These are phyloP conservation scores for Harlomillsia oculata DNA, from an alignment of 1,140 invertebrate genomes.

Conservation along the genomic window DNA sequence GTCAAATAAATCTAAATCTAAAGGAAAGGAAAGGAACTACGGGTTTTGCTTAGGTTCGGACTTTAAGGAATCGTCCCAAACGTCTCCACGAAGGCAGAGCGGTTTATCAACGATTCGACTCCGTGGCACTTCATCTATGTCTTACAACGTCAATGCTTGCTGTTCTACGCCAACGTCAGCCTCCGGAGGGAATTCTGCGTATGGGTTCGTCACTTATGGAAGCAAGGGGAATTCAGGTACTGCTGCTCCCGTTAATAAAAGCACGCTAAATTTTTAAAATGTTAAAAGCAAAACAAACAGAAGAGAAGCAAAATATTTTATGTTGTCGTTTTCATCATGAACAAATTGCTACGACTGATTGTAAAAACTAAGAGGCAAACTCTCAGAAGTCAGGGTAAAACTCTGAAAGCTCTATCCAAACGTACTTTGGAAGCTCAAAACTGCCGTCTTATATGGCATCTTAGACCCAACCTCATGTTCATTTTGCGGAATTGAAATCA, in stretches of 20 bases:
- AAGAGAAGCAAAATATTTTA: background rate
- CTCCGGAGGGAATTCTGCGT: constrained; percentile 9
- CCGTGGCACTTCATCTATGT: constrained; percentile 15
- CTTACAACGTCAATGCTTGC: constrained; percentile 13
- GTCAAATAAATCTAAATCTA: constrained; percentile 1
- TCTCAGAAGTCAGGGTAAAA: too few relatives aligned
- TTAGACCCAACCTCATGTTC: too few relatives aligned
- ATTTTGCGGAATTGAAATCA: too few relatives aligned
- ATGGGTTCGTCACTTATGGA: constrained; percentile 18
- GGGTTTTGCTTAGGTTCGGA: constrained; percentile 3
- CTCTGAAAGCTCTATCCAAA: too few relatives aligned
- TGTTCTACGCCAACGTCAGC: constrained; percentile 9
- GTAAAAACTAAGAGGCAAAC: too few relatives aligned
- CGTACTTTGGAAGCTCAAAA: too few relatives aligned
- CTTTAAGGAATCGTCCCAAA: constrained; percentile 14
- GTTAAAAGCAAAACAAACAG: background rate
- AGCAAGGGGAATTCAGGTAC: constrained; percentile 9
- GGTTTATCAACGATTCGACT: constrained; percentile 23
- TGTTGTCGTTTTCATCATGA: too few relatives aligned
- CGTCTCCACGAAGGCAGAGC: constrained; percentile 17
- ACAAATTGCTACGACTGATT: too few relatives aligned
- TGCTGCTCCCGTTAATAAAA: too few relatives aligned
- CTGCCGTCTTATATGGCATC: too few relatives aligned
- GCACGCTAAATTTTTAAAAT: too few relatives aligned
- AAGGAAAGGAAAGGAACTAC: constrained; percentile 19